These are phyloP conservation scores for Conus ventricosus DNA, from an alignment of 1,140 invertebrate species.

Conservation along the genomic window DNA sequence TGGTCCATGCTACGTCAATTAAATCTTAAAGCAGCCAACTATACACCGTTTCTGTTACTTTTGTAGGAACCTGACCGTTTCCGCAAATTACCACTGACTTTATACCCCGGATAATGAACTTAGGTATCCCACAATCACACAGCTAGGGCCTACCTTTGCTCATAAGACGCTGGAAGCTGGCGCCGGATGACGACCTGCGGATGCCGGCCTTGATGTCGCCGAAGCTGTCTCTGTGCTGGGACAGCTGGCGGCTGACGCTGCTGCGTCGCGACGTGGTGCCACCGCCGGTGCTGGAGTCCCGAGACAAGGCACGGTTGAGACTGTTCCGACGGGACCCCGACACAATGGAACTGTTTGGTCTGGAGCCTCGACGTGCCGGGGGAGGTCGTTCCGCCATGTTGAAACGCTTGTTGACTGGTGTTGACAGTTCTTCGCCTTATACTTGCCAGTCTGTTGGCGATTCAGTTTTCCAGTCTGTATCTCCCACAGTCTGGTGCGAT, in stretches of 20 bases:
- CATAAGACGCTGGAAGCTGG: slow-evolving; percentile 12
- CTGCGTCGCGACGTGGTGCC: neutral
- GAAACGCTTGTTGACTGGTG: neutral
- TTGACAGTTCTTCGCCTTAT: neutral
- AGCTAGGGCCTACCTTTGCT: neutral
- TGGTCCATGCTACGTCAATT: too few species aligned
- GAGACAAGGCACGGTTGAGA: neutral
- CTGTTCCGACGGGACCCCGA: neutral
- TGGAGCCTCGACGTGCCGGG: neutral
- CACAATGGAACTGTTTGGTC: neutral
- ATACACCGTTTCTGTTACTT: too few species aligned
- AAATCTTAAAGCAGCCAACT: too few species aligned
- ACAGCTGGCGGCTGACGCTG: neutral
- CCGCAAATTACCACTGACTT: too few species aligned
- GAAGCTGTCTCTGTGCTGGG: neutral
- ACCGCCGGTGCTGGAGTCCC: too few species aligned
- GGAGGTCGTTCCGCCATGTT: neutral
- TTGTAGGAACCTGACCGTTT: too few species aligned
- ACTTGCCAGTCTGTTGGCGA: too few species aligned
- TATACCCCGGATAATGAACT: too few species aligned
- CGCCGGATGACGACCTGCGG: slow-evolving; percentile 1
- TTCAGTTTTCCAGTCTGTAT: too few species aligned
- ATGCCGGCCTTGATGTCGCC: neutral
- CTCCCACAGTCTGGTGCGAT: neutral
- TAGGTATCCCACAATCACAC: too few species aligned